Evolutionary conservation across 2,888 invertebrate genomes (phyloP), one percentile per base, ranked within the genome.

Genomic region (Amphimallon solstitiale): DNA sequence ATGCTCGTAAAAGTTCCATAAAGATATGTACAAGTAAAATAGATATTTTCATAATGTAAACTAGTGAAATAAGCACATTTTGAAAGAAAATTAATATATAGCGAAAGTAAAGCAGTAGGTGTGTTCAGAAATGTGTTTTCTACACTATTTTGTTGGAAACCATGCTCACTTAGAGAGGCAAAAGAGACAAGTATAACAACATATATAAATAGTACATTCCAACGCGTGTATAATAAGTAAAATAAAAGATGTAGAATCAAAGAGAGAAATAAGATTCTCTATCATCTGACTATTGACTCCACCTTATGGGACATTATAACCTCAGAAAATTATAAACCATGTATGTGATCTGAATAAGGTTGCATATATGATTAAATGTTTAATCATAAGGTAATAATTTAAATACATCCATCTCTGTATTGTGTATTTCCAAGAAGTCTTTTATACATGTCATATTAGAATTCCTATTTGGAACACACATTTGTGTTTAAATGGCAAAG

Each of bases 41-140:
- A 34, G 35, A 34, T 7, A 7, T 34, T 34, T 34, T 9, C 35
- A 34, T 7, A 34, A 34, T n/a, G 6, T 48, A 12, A 23, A 48
- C 23, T 12, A 48, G 23, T 48, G 17, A 10, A 17, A 14, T n/a
- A 45, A 45, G 10, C 9, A 12, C 10, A 35, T 15, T 51, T 17
- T 35, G n/a, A 54, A 52, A 23, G 37, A 56, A 56, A 56, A 56
- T 56, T 38, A 56, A 56, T 56, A 56, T 17, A 56, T 56, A 56
- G 56, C 56, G 14, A 56, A 56, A 56, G 56, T 56, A 56, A 56
- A 35, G 56, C 56, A 56, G 56, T 56, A 56, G 56, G 56, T 56
- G 56, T 56, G 56, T 56, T 40, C 40, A 23, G 23, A 23, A 56
- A 19, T 38, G 56, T 54, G 38, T 40, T 21, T 17, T 56, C 56